Evolutionary conservation across 2,797 vertebrate species (phyloP).

Genomic region (Melanotaenia maccullochi): DNA sequence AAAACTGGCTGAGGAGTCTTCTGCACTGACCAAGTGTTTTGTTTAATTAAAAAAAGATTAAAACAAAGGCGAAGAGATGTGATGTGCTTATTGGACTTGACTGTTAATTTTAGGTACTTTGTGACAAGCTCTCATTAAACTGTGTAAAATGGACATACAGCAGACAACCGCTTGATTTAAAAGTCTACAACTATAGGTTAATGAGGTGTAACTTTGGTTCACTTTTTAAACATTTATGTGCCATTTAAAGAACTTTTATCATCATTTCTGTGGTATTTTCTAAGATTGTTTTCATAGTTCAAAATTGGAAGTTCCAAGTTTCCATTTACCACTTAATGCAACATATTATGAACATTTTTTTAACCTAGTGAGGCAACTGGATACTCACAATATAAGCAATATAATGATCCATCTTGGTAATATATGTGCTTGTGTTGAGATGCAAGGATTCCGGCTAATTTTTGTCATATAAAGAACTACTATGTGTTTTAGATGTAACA

Average conservation of each 20-base stretch:
- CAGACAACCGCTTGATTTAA: not conserved
- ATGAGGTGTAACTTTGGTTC: not conserved
- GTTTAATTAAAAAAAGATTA: conserved; percentile 1
- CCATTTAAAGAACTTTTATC: not conserved
- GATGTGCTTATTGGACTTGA: not conserved
- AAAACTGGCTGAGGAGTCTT: conserved; percentile 3
- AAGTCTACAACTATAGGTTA: not conserved
- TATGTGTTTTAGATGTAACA: not conserved
- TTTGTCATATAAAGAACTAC: not conserved
- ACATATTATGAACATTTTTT: not conserved
- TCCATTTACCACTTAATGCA: not conserved
- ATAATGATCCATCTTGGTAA: not conserved
- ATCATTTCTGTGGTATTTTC: not conserved
- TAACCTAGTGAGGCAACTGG: not conserved
- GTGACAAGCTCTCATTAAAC: not conserved
- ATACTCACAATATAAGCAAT: not conserved
- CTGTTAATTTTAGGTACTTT: not conserved
- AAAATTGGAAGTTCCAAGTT: not conserved
- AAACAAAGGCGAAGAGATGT: not conserved
- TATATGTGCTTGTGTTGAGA: not conserved
- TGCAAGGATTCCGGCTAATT: not conserved
- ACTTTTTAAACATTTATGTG: not conserved
- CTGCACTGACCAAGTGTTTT: conserved; percentile 17
- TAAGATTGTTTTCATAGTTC: not conserved
- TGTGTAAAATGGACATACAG: not conserved